Conservation (phyloP, 2,113 vertebrate genomes). For the Cettia cetti region DNA sequence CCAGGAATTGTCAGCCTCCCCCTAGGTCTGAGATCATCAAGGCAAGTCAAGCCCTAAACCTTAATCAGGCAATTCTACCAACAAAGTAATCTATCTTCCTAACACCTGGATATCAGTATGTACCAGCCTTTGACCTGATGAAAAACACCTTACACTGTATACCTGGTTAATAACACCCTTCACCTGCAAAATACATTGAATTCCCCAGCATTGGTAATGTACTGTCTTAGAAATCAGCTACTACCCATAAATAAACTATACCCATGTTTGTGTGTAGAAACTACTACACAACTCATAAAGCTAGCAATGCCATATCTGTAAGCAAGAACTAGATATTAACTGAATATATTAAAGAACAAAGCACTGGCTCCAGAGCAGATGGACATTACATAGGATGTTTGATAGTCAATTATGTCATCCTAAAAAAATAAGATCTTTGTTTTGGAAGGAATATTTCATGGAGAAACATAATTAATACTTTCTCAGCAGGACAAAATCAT, state of each 20-base stretch:
- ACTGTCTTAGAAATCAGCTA: neutral
- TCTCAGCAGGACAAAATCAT: neutral
- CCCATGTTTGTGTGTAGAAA: neutral
- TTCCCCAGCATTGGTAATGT: neutral
- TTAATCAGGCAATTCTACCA: neutral
- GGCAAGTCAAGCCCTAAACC: neutral
- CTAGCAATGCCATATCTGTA: neutral
- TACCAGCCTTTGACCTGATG: neutral
- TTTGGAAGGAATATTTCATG: neutral
- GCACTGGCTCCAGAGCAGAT: neutral
- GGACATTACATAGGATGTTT: neutral
- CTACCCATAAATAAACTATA: neutral
- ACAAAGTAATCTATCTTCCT: neutral
- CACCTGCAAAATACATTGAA: neutral
- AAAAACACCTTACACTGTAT: neutral
- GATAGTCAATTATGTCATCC: neutral
- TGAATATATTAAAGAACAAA: neutral
- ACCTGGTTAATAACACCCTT: neutral
- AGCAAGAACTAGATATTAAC: neutral
- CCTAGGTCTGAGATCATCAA: neutral
- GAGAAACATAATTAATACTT: neutral
- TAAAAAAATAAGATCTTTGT: neutral
- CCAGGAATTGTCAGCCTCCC: neutral
- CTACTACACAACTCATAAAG: neutral
- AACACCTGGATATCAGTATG: too few species aligned